Base-by-base conservation (phyloP, 2,888 invertebrate species). In the Leucophora obtusa region DNA sequence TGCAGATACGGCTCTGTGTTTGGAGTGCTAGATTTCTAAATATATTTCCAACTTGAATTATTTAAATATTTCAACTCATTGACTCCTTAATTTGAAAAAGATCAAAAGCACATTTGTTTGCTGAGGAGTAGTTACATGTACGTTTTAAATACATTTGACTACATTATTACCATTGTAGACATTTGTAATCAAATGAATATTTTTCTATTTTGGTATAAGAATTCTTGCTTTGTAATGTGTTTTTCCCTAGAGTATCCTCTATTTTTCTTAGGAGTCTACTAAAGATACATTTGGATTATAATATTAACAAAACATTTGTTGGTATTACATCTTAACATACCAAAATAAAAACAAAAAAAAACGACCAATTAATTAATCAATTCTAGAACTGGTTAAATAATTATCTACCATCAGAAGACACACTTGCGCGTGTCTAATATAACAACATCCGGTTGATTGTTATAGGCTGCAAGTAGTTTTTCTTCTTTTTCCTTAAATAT, bases 351-450 rank as follows among this genome's bases (percentile, higher is more conserved):
- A 47, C n/a, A 50, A 24, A 21, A n/a, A 33, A 73, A 74, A 77
- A 2, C n/a, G 15, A 43, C 53, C 21, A 76, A 79, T 81, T 69
- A 83, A 81, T 83, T 82, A 83, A 83, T 82, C 78, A 82, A 73
- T 62, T 69, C 59, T 18, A 35, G 76, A 79, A 78, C 74, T 81
- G 75, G 78, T 82, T 82, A 83, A 82, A 82, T 79, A 82, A 81
- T 83, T 82, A 68, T 68, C 66, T 18, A 54, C 17, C 60, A 71
- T 38, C 59, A 66, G 33, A 21, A 66, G 56, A 62, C 33, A 70
- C 51, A 70, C 54, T 51, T 60, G 79, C 72, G 65, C 75, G 65
- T 72, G 82, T 62, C 69, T 28, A 15, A 51, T 33, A 54, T 50
- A 59, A 28, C 62, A 72, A 69, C 75, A 71, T 80, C 63, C 76